These are phyloP conservation scores for Drosophila guanche DNA, from an alignment of 1,140 invertebrate species.

Conservation along the genomic window DNA sequence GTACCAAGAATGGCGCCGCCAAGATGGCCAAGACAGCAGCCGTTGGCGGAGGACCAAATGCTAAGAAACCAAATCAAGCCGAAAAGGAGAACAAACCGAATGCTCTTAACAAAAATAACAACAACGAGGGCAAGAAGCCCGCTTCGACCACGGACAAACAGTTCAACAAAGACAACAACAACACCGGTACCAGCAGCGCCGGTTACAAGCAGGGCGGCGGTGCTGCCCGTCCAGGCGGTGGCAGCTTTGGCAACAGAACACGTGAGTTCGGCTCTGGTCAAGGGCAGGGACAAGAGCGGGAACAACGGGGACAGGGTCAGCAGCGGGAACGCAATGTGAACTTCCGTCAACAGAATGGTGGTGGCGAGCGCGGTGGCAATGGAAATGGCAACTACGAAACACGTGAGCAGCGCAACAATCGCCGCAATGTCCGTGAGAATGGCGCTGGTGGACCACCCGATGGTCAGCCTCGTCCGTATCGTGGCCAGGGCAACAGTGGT, in stretches of 20 bases:
- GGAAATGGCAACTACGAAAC: constrained; percentile 84
- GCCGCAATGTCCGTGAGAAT: constrained; percentile 87
- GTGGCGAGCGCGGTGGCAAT: too few relatives aligned
- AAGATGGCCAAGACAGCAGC: constrained; percentile 36
- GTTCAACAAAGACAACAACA: constrained; percentile 38
- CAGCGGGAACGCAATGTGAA: constrained; percentile 70
- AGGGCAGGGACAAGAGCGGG: constrained; percentile 66
- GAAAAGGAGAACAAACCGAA: constrained; percentile 93
- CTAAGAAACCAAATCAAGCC: constrained; percentile 84
- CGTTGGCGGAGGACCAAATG: constrained; percentile 23
- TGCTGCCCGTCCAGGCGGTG: constrained; percentile 53
- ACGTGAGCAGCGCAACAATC: constrained; percentile 89
- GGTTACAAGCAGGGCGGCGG: constrained; percentile 62
- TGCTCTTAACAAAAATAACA: constrained; percentile 79
- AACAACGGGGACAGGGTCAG: constrained; percentile 52
- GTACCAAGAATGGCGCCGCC: constrained; percentile 10
- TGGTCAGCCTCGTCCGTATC: constrained; percentile 83
- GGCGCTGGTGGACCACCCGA: constrained; percentile 84
- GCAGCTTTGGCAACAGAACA: constrained; percentile 52
- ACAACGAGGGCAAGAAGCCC: constrained; percentile 67
- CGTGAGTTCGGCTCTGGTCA: constrained; percentile 76
- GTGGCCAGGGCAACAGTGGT: constrained; percentile 41
- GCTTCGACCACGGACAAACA: constrained; percentile 53
- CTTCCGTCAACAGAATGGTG: constrained; percentile 82
- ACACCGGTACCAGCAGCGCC: too few relatives aligned